Evolutionary conservation across 2,113 vertebrate species (phyloP), one percentile per base, ranked within the genome.

Genomic region (Heterocephalus glaber): DNA sequence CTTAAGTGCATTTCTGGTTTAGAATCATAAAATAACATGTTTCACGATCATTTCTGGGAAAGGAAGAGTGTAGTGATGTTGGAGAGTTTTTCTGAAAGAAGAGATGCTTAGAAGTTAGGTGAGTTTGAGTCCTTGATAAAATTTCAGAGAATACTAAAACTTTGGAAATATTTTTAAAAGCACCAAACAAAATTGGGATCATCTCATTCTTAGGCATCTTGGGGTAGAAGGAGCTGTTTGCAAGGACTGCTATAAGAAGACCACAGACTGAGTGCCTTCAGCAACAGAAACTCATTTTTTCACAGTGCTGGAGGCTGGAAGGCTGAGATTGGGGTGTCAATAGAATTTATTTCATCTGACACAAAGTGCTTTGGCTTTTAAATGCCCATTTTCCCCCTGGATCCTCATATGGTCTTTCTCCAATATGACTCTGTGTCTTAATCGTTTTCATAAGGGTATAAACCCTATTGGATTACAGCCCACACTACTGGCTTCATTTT

Each of bases 201-300:
- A 17, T 19, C 38, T 63, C 30, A 19, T 4, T 22, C 54, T 80
- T 7, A 19, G 47, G 87, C 33, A 4, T 49, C 24, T 49, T 47
- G 30, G 4, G 22, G 0, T 26, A 28, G 16, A 26, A 26, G 14
- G 26, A 35, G 9, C 20, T 6, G 38, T 66, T 74, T 30, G 8
- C 26, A 38, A 89, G 47, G 38, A 14, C 22, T 58, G 7, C 47
- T 16, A 2, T 58, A 24, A 38, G 30, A 26, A 38, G 19, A 9
- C 24, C 0, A 1, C 49, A 70, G 1, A 33, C 52, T 44, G 0
- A 0, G 35, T 20, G 7, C 20, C 20, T 41, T 41, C 44, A 74
- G 19, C 16, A 58, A 63, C 24, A 80, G 19, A 63, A 79, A 38
- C 4, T 44, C 14, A 9, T 47, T 54, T 83, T 26, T 14, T 95